These are phyloP conservation scores for Albula goreensis DNA, from an alignment of 2,113 vertebrate genomes.

Conservation along the genomic window DNA sequence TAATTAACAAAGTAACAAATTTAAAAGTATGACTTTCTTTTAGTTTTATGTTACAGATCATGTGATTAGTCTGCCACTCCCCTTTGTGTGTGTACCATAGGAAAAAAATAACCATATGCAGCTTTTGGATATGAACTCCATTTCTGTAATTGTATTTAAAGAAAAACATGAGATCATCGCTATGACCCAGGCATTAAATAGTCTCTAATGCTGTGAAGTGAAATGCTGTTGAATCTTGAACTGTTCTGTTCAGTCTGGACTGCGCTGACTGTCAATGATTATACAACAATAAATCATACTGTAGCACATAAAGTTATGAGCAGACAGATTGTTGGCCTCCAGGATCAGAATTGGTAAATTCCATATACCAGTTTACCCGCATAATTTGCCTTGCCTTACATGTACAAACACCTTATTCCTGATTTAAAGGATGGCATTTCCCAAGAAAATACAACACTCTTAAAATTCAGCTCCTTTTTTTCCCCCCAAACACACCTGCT, in stretches of 20 bases:
- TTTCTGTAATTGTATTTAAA: too few relatives aligned
- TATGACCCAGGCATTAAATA: too few relatives aligned
- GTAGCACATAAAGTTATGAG: background rate
- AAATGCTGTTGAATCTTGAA: background rate
- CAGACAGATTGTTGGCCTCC: constrained; percentile 8
- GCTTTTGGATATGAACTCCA: too few relatives aligned
- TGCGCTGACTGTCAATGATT: background rate
- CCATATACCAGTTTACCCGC: background rate
- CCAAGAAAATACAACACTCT: background rate
- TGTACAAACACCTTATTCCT: background rate
- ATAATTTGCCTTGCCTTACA: background rate
- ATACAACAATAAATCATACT: background rate
- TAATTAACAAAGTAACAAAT: background rate
- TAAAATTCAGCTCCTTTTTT: background rate
- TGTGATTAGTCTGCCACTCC: background rate
- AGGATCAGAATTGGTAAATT: background rate
- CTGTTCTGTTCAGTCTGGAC: background rate
- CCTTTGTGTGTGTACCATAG: too few relatives aligned
- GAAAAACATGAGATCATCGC: too few relatives aligned
- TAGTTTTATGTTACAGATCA: background rate
- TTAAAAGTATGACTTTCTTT: background rate
- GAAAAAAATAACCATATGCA: too few relatives aligned
- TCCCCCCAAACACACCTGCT: background rate
- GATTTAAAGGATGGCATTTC: background rate
- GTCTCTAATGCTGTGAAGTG: too few relatives aligned